These are phyloP conservation scores for Aspiorhynchus laticeps DNA, from an alignment of 2,113 vertebrate species.

Conservation along the genomic window DNA sequence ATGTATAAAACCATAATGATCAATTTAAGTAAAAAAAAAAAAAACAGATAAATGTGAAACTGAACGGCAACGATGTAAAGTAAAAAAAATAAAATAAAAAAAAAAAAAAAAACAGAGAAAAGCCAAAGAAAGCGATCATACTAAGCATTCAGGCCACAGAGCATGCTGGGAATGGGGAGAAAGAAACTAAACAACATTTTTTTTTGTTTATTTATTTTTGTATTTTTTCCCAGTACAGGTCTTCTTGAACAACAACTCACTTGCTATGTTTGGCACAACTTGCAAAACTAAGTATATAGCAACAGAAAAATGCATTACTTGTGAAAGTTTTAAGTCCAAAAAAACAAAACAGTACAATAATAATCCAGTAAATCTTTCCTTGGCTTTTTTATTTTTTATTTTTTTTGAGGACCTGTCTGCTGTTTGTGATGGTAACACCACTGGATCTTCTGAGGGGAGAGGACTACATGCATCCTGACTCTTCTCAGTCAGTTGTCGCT, in stretches of 20 bases:
- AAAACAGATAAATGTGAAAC: neutral
- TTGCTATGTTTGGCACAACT: neutral
- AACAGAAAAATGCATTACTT: neutral
- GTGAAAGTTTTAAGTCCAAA: neutral
- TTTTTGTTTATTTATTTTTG: neutral
- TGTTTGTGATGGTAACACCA: conserved; percentile 64
- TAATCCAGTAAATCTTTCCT: neutral
- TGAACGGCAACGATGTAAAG: neutral
- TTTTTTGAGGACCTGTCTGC: conserved; percentile 60
- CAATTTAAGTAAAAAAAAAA: neutral
- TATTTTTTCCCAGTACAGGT: neutral
- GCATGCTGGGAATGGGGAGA: neutral
- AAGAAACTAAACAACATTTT: neutral
- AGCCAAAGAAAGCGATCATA: neutral
- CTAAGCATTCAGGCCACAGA: neutral
- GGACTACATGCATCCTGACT: conserved; percentile 37
- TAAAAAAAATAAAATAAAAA: neutral
- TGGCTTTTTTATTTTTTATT: neutral
- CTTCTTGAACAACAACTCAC: neutral
- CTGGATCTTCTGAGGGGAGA: conserved; percentile 59
- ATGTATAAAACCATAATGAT: neutral
- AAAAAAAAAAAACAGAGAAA: neutral
- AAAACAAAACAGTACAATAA: neutral
- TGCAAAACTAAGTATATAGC: neutral
- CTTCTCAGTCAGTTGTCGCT: conserved; percentile 50